Conservation (phyloP, 2,113 vertebrate genomes). For the Cariama cristata region DNA sequence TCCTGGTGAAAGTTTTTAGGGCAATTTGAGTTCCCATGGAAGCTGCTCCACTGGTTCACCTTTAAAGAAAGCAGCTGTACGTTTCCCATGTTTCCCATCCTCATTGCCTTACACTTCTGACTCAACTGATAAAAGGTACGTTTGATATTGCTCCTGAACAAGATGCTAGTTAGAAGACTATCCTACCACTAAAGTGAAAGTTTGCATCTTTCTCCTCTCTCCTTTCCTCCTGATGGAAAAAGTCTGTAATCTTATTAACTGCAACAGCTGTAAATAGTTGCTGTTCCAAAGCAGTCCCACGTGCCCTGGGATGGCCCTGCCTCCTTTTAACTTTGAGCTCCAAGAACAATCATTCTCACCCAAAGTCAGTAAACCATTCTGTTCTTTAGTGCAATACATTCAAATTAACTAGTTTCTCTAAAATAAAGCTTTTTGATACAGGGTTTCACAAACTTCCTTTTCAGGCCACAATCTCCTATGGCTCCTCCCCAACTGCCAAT, state of each 20-base stretch:
- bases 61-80: background rate
- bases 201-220: slow-evolving; percentile 19
- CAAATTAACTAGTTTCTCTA: background rate
- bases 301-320: background rate
- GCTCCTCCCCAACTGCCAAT: background rate
- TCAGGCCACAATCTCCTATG: background rate
- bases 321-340: background rate
- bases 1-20: background rate
- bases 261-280: slow-evolving; percentile 65
- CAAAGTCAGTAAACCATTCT: background rate
- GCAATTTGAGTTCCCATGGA: background rate
- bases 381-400: background rate
- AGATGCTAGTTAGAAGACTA: background rate
- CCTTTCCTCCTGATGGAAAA: slow-evolving; percentile 43
- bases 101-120: background rate
- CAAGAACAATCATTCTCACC: background rate
- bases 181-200: slow-evolving; percentile 48
- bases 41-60: background rate
- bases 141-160: background rate
- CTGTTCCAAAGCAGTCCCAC: slow-evolving; percentile 36
- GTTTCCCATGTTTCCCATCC: background rate
- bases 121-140: background rate
- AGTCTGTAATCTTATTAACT: slow-evolving; percentile 60
- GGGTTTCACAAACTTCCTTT: background rate
- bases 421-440: background rate